Evolutionary conservation across 2,113 vertebrate genomes (phyloP), one percentile per base, ranked within the genome.

Genomic region (Mesoclemmys tuberculata): DNA sequence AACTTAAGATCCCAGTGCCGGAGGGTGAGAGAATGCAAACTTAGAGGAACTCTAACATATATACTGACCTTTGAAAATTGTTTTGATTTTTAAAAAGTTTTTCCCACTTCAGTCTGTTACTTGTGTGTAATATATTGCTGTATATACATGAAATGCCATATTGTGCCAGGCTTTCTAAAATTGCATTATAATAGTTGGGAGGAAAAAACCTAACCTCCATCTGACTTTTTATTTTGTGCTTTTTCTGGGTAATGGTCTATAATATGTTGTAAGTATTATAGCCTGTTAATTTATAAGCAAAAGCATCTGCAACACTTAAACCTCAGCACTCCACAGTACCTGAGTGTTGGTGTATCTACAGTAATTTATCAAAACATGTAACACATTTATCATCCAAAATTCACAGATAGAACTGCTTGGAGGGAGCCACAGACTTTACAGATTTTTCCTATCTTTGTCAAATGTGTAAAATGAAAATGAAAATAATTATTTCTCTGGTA

Each of bases 401-500:
- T 87, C 46, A 2, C 84, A 87, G 14, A 84, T 94, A 79, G 44
- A 94, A 88, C 87, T 88, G 94, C 85, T 95, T 95, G 92, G 86
- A 54, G 68, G 88, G 74, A 93, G 68, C 89, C 94, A 81, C 93
- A 95, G 68, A 49, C 56, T 46, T 92, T 95, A 93, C n/a, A 85
- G 96, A 86, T 75, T 90, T 97, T 97, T 96, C 90, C 87, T 93
- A 96, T 52, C 31, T 92, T 81, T 95, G 71, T 56, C 95, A 94
- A 95, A 86, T 92, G 84, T 88, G 90, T 88, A 85, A 97, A 95
- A 93, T 96, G 79, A 79, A 29, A 97, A 98, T 98, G 96, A 97
- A 98, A 97, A 82, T 96, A 97, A 91, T 64, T 88, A 89, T 96
- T 97, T 98, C 97, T 98, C 94, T 94, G 85, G 61, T 96, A n/a